Conservation (phyloP, 1,140 invertebrate species). For the Conopomorpha cramerella region DNA sequence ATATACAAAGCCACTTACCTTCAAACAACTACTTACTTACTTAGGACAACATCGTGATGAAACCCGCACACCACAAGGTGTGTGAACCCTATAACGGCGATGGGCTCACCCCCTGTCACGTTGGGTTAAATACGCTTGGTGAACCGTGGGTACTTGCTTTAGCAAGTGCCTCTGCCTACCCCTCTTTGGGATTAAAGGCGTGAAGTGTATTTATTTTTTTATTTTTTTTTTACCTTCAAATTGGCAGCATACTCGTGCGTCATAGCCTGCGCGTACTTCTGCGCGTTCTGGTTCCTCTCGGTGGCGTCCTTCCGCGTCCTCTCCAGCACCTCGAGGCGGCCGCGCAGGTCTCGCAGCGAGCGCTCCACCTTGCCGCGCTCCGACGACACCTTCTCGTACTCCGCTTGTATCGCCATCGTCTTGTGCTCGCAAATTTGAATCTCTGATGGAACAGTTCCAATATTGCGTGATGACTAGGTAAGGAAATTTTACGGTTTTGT, state of each 20-base stretch:
- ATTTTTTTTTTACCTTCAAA: constrained; percentile 49
- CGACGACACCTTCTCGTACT: constrained; percentile 62
- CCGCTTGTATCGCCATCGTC: constrained; percentile 68
- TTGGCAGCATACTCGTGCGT: constrained; percentile 62
- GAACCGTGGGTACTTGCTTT: constrained; percentile 5
- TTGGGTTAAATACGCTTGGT: no score
- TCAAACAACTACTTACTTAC: no score
- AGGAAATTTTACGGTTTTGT: no score
- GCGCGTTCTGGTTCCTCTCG: constrained; percentile 63
- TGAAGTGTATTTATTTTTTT: no score
- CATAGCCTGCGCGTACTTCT: constrained; percentile 62
- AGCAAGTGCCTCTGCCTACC: not conserved
- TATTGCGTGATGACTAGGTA: no score
- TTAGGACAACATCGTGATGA: no score
- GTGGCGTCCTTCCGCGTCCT: constrained; percentile 63
- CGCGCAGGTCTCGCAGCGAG: constrained; percentile 64
- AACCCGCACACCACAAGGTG: no score
- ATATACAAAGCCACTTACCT: no score
- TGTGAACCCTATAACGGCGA: no score
- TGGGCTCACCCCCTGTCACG: no score
- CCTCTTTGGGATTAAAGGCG: no score
- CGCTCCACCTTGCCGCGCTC: constrained; percentile 63
- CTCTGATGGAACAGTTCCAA: constrained; percentile 63
- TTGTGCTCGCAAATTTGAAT: constrained; percentile 77
- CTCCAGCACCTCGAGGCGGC: constrained; percentile 65